These are phyloP conservation scores for Mesocricetus auratus DNA, from an alignment of 2,113 vertebrate genomes.

Conservation along the genomic window DNA sequence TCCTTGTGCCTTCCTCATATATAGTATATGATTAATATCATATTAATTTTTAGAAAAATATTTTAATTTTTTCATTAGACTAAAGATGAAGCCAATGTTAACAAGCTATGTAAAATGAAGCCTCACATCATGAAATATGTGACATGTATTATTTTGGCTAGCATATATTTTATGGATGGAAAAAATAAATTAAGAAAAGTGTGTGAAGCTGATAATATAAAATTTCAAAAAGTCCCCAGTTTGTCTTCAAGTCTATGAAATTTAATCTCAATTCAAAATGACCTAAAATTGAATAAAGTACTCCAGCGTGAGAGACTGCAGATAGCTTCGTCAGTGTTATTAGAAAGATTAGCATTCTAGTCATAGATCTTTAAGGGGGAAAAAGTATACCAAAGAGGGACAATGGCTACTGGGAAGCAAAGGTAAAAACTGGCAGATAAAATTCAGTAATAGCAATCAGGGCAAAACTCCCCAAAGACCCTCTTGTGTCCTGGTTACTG, in stretches of 20 bases:
- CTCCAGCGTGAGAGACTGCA: slow-evolving; percentile 65
- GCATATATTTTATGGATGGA: slow-evolving; percentile 46
- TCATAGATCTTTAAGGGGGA: slow-evolving; percentile 68
- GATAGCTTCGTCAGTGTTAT: slow-evolving; percentile 51
- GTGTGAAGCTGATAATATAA: slow-evolving; percentile 30
- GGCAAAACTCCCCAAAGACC: slow-evolving; percentile 84
- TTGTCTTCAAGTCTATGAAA: not conserved
- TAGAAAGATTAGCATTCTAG: slow-evolving; percentile 78
- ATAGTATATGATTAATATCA: not conserved
- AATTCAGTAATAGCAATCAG: slow-evolving; percentile 77
- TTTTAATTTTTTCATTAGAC: slow-evolving; percentile 56
- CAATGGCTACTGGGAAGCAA: slow-evolving; percentile 79
- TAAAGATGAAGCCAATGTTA: slow-evolving; percentile 13
- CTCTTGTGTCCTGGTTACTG: slow-evolving; percentile 84
- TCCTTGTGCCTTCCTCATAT: not conserved
- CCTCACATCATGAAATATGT: not conserved
- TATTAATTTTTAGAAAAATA: slow-evolving; percentile 25
- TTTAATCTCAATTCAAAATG: slow-evolving; percentile 56
- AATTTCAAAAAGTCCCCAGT: slow-evolving; percentile 11
- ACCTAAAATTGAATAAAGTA: slow-evolving; percentile 82
- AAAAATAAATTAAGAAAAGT: slow-evolving; percentile 64
- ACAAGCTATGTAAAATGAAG: not conserved
- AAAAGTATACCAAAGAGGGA: slow-evolving; percentile 75
- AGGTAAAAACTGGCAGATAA: slow-evolving; percentile 83
- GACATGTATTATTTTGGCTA: not conserved